Conservation (phyloP, 2,797 vertebrate genomes). For the Neosilurus hyrtlii region DNA sequence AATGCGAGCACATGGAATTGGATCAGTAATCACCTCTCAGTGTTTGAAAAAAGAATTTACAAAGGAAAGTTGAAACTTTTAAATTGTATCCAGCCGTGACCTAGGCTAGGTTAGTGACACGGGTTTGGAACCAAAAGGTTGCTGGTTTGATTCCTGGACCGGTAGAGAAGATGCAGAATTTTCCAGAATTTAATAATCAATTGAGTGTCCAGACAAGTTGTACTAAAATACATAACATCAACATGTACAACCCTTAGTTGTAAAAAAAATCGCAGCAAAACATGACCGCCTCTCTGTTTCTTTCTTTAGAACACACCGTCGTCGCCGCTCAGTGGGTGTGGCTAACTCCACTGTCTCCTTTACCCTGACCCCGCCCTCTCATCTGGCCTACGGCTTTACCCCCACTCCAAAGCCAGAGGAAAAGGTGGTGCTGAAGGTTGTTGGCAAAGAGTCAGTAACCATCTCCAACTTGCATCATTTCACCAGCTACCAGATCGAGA, state of each 20-base stretch:
- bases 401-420: conserved; percentile 61
- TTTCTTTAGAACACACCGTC: conserved; percentile 74
- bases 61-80: no score
- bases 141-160: no score
- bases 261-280: neutral
- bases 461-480: conserved; percentile 93
- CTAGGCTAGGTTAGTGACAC: no score
- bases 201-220: no score
- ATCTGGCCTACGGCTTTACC: conserved; percentile 54
- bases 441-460: conserved; percentile 83
- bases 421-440: conserved; percentile 73
- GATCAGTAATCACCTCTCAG: neutral
- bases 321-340: conserved; percentile 80
- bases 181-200: no score
- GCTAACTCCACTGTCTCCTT: conserved; percentile 74
- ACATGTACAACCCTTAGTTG: no score
- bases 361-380: conserved; percentile 61
- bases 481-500: conserved; percentile 93
- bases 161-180: no score
- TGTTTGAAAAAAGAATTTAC: neutral
- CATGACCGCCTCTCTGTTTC: neutral
- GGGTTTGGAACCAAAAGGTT: no score
- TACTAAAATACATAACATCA: no score
- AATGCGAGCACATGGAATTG: neutral
- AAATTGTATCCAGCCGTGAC: no score